These are phyloP conservation scores for Carcharodon carcharias DNA, from an alignment of 2,797 vertebrate genomes.

Conservation along the genomic window DNA sequence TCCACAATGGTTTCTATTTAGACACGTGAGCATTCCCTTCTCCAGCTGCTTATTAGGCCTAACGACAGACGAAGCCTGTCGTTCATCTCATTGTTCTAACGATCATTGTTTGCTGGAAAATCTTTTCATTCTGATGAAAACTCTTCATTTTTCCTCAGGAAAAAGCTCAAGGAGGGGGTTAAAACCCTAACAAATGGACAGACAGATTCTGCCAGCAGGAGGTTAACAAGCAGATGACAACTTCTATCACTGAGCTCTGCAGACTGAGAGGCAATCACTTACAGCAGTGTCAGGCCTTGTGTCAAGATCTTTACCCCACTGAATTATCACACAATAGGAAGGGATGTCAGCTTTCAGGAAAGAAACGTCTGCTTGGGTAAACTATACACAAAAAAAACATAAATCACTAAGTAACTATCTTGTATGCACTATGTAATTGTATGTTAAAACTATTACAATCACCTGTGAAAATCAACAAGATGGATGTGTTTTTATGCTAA, in stretches of 20 bases:
- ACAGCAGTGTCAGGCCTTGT: constrained; percentile 47
- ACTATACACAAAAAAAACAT: constrained; percentile 36
- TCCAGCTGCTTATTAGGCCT: constrained; percentile 49
- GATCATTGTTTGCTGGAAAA: constrained; percentile 43
- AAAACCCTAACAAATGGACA: constrained; percentile 49
- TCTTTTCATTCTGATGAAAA: constrained; percentile 45
- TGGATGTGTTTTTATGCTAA: neutral
- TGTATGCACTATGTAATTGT: neutral
- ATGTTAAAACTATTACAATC: neutral
- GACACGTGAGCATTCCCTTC: constrained; percentile 42
- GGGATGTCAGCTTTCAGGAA: constrained; percentile 44
- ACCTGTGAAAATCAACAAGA: constrained; percentile 8
- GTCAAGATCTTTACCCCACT: constrained; percentile 46
- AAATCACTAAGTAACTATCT: constrained; percentile 19
- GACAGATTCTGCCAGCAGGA: constrained; percentile 49
- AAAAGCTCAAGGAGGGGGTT: constrained; percentile 41
- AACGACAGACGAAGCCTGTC: constrained; percentile 45
- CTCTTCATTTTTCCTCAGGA: constrained; percentile 45
- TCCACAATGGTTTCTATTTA: constrained; percentile 48
- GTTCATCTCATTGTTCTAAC: constrained; percentile 47
- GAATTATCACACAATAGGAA: constrained; percentile 46
- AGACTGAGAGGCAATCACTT: constrained; percentile 44
- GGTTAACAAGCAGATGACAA: constrained; percentile 52
- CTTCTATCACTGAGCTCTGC: constrained; percentile 45
- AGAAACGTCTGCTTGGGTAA: constrained; percentile 45